phyloP scores from a whole-genome alignment of 1,140 invertebrate genomes.

The Habropoda laboriosa region DNA sequence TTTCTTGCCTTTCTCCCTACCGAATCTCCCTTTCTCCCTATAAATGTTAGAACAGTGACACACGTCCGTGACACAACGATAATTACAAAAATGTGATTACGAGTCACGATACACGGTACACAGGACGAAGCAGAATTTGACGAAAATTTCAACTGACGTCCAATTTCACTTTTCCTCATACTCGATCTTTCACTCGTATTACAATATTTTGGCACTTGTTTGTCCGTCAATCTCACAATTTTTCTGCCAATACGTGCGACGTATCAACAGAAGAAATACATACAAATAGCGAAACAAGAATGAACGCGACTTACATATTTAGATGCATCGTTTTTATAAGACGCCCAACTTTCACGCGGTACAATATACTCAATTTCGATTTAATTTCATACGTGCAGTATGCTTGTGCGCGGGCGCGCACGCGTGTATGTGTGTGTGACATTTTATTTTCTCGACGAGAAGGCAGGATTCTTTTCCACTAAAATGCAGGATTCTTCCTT shows the following conservation, averaged over 20 bases:
- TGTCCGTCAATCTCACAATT: not conserved
- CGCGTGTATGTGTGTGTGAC: no score
- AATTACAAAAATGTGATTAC: not conserved
- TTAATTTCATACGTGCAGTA: not conserved
- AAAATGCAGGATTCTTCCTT: not conserved
- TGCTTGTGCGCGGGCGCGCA: no score
- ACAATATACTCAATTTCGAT: not conserved
- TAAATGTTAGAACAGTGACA: not conserved
- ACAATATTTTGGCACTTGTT: constrained; percentile 42
- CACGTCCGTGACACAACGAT: not conserved
- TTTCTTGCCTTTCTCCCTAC: not conserved
- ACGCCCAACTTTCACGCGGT: not conserved
- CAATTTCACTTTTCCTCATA: not conserved
- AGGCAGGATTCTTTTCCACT: not conserved
- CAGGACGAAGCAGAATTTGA: no score
- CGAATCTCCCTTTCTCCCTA: constrained; percentile 32
- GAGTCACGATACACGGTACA: constrained; percentile 4
- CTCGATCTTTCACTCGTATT: not conserved
- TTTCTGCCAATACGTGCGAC: not conserved
- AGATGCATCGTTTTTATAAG: not conserved
- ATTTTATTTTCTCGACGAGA: not conserved
- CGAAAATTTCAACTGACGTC: constrained; percentile 12
- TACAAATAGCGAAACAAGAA: not conserved
- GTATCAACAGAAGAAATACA: not conserved
- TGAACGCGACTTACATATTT: not conserved